Base-by-base conservation (phyloP, 2,113 vertebrate species). In the Leptocoma aspasia region DNA sequence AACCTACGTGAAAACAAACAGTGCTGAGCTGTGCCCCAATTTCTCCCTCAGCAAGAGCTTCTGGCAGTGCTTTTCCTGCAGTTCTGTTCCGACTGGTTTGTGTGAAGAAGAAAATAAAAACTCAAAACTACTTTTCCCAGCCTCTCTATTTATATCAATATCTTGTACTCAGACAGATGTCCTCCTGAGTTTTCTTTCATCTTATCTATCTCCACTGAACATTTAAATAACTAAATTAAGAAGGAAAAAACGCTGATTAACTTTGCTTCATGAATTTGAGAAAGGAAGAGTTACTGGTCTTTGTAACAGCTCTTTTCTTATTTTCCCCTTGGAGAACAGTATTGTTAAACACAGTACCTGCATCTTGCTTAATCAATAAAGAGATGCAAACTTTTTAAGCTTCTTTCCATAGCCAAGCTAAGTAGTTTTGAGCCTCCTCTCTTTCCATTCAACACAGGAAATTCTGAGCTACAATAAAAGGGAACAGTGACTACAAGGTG, bases 1-100 rank as follows among this genome's bases (percentile, higher is more conserved):
- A 91, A 94, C 89, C 85, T 82, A 84, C 78, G 42, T 91, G 82
- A 89, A 97, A 96, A 96, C 97, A 97, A 92, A 93, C 69, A 95
- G 93, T 63, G 41, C 85, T 92, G 72, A 85, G 87, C 86, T 89
- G 41, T 95, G 76, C 73, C 68, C 96, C 82, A 94, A 5, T 95
- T 95, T 96, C 72, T 94, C 89, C 89, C 86, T 88, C 96, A 87
- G 94, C 86, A 83, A 96, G 95, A 94, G 95, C 89, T 95, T 90
- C 94, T 68, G 47, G 65, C 87, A 86, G 33, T n/a, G 52, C 41
- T 91, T 82, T 73, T 76, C 72, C 82, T 64, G 63, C 75, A 65
- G 64, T 75, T 83, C 72, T 95, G 84, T 91, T 94, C 94, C 2
- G 12, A 49, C 86, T 88, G 45, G 54, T 72, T 88, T 72, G 68